Conservation (phyloP, 2,113 vertebrate genomes). For the Mustela nigripes region DNA sequence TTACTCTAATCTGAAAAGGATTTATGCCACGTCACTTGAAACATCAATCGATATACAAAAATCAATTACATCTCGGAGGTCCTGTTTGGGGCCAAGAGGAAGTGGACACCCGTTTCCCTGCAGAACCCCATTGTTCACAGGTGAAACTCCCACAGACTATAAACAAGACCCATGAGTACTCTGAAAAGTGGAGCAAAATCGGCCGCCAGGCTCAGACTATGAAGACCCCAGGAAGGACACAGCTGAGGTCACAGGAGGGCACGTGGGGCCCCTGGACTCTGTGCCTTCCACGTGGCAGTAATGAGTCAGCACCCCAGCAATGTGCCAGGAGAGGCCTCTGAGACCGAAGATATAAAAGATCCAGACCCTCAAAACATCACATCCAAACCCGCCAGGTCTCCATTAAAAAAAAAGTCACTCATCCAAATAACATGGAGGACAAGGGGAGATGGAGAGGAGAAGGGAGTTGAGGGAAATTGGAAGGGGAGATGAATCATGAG, state of each 20-base stretch:
- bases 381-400: neutral
- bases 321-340: neutral
- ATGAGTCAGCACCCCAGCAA: no score
- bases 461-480: no score
- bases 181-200: neutral
- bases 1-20: neutral
- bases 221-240: neutral
- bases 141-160: no score
- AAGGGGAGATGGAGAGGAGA: no score
- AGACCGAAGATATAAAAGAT: neutral
- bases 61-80: neutral
- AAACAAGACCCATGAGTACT: neutral
- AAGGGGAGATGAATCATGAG: no score
- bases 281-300: neutral
- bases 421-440: no score
- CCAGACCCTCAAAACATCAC: neutral
- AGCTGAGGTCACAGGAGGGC: neutral
- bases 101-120: neutral
- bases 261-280: neutral
- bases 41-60: neutral
- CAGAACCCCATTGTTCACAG: neutral
- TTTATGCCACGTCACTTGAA: no score
- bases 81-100: neutral
- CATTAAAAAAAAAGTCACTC: neutral
- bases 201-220: accelerated